phyloP scores from a whole-genome alignment of 2,113 vertebrate genomes.

The Donacobius atricapilla region DNA sequence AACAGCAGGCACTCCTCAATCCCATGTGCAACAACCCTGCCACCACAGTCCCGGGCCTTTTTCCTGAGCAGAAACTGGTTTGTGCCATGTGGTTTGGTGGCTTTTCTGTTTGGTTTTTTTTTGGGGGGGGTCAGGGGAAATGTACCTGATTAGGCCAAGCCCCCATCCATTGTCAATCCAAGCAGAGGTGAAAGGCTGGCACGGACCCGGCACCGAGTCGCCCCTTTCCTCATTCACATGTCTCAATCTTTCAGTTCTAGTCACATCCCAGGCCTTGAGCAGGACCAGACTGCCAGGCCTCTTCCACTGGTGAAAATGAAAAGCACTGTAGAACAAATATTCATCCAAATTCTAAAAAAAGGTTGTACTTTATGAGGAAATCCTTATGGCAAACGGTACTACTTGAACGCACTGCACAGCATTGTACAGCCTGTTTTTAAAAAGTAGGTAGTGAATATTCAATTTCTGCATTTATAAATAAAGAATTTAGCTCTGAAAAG shows the following conservation, averaged over 20 bases:
- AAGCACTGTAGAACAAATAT: not conserved
- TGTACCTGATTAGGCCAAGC: not conserved
- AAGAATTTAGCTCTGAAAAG: slow-evolving; percentile 30
- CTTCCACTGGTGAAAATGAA: not conserved
- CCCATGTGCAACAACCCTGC: slow-evolving; percentile 60
- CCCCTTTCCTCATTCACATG: not conserved
- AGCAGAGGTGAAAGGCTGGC: slow-evolving; percentile 12
- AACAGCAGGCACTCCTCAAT: slow-evolving; percentile 9
- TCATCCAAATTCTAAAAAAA: not conserved
- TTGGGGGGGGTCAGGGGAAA: not conserved
- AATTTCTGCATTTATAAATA: slow-evolving; percentile 61
- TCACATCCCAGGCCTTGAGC: not conserved
- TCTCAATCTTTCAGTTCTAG: not conserved
- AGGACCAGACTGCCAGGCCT: not conserved
- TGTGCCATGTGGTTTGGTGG: slow-evolving; percentile 59
- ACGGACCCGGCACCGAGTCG: not conserved
- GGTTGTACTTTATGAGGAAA: not conserved
- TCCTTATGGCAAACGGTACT: not conserved
- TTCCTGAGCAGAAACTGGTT: slow-evolving; percentile 73
- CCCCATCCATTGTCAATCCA: not conserved
- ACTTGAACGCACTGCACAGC: not conserved
- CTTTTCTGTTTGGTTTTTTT: not conserved
- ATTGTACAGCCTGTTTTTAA: not conserved
- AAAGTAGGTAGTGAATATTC: slow-evolving; percentile 36
- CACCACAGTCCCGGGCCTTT: slow-evolving; percentile 60